Base-by-base conservation (phyloP, 2,888 invertebrate genomes). In the Orthosia gothica region DNA sequence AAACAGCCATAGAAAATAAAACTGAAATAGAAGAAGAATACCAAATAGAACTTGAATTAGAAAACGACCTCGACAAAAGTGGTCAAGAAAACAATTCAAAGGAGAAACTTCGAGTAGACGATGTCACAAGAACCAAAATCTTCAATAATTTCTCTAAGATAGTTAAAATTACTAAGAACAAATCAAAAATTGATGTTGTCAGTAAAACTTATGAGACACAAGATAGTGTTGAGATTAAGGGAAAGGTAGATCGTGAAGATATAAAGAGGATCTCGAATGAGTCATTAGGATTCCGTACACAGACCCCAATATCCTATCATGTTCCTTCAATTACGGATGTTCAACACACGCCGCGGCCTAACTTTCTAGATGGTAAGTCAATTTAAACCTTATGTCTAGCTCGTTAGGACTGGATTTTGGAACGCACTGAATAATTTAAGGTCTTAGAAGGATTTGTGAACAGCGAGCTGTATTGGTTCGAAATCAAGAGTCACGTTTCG, bases 61-160 rank as follows among this genome's bases (percentile, higher is more conserved):
- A 87, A 18, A 76, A 88, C 7, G 82, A 79, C 13, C 74, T 59
- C 58, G 76, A 68, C 32, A 75, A 79, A 47, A 83, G 82, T 82
- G 74, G 80, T 55, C 64, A 84, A 82, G 85, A 87, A 55, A 82
- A 84, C 59, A 93, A 92, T 79, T 91, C 94, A 3, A 94, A 94
- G 92, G 95, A 93, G 50, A 95, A 95, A 79, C 84, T 95, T 1
- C 91, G 92, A 88, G 90, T 95, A 57, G 95, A 96, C 49, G 95
- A 96, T 49, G 92, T 83, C 2, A 94, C 94, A 3, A 90, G 94
- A 86, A 91, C 89, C 0, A 95, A 94, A 86, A 92, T 96, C 83
- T 95, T 93, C 73, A 90, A 94, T 65, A 96, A 96, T 87, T 96
- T 95, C 79, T 95, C 93, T 18, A 93, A 94, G 72, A 96, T 96